phyloP scores from a whole-genome alignment of 1,140 invertebrate genomes.

The Mizuhopecten yessoensis region DNA sequence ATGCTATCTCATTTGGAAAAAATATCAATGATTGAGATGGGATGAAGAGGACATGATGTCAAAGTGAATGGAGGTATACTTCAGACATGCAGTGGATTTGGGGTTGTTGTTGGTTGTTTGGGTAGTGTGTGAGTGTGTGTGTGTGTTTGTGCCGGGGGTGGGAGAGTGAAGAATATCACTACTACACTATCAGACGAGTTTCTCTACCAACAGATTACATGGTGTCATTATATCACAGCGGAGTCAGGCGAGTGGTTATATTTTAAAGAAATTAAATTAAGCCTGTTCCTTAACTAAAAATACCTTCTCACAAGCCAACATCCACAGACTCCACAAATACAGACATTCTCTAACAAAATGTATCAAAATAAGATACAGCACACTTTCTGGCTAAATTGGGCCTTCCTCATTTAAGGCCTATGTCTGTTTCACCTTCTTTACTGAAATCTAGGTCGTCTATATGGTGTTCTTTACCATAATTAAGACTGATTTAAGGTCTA shows the following conservation, averaged over 20 bases:
- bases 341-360: not conserved
- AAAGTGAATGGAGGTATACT: not conserved
- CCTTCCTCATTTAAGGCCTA: not conserved
- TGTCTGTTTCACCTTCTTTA: not conserved
- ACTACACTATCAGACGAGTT: too few relatives aligned
- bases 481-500: not conserved
- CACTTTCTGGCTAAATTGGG: not conserved
- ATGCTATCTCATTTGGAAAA: not conserved
- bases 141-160: too few relatives aligned
- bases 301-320: not conserved
- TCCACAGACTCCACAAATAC: not conserved
- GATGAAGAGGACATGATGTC: not conserved
- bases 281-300: not conserved
- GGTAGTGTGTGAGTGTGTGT: too few relatives aligned
- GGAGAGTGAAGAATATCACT: too few relatives aligned
- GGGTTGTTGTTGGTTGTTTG: not conserved
- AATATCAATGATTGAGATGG: not conserved
- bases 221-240: not conserved
- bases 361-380: not conserved
- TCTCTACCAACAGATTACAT: too few relatives aligned
- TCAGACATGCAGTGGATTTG: not conserved
- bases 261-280: slow-evolving; percentile 10
- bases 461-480: not conserved
- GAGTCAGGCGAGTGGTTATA: not conserved
- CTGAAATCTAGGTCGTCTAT: slow-evolving; percentile 13